These are phyloP conservation scores for Torymus tubicola DNA, from an alignment of 2,888 invertebrate genomes.

Conservation along the genomic window DNA sequence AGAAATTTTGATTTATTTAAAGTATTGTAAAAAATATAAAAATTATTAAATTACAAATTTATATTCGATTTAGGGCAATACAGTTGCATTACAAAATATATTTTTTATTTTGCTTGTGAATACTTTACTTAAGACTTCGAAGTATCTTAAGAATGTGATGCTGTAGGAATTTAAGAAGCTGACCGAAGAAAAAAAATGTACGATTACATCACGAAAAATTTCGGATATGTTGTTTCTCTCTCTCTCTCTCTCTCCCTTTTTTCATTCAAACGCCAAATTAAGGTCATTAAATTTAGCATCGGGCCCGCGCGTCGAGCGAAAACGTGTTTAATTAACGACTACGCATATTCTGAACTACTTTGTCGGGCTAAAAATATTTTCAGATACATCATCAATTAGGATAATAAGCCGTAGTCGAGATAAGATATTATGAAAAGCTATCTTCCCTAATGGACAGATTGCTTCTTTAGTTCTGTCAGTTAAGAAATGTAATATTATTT, in stretches of 20 bases:
- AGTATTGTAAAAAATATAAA: too few species aligned
- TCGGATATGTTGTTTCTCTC: background rate
- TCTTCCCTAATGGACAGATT: background rate
- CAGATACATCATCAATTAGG: constrained; percentile 17
- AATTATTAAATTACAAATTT: too few species aligned
- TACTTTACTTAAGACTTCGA: too few species aligned
- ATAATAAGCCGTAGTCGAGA: background rate
- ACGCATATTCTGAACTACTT: constrained; percentile 3
- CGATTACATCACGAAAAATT: constrained; percentile 7
- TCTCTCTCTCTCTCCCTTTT: background rate
- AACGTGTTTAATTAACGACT: constrained; percentile 30
- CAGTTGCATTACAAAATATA: too few species aligned
- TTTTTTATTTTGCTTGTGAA: too few species aligned
- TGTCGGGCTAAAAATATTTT: constrained; percentile 31
- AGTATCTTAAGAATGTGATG: too few species aligned
- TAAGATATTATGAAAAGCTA: background rate
- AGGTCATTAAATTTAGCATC: constrained; percentile 26
- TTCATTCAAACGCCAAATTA: constrained; percentile 25
- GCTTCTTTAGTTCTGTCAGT: too few species aligned
- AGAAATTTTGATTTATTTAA: too few species aligned
- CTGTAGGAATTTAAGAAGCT: too few species aligned
- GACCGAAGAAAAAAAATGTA: background rate
- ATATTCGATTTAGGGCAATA: too few species aligned
- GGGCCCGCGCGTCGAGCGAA: background rate
- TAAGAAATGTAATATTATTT: too few species aligned